Evolutionary conservation across 1,140 invertebrate genomes (phyloP).

Genomic region (Hyphantria cunea): DNA sequence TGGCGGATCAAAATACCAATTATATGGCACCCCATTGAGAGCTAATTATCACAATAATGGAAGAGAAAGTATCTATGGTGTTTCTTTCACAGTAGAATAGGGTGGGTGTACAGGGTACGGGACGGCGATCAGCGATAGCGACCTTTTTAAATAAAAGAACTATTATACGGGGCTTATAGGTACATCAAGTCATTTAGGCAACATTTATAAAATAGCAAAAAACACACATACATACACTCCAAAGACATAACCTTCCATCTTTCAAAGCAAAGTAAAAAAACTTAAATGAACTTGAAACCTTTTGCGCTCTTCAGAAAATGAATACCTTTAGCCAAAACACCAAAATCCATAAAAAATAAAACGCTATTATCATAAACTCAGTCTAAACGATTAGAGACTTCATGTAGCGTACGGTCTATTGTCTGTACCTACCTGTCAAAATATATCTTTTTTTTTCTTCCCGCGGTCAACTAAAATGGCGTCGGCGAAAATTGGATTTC

Average conservation of each 20-base stretch:
- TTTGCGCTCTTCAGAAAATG: background rate
- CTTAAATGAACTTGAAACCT: background rate
- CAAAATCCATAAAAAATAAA: background rate
- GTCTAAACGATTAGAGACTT: slow-evolving; percentile 22
- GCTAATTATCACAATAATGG: slow-evolving; percentile 3
- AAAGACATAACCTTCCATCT: too few relatives aligned
- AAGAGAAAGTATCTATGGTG: slow-evolving; percentile 7
- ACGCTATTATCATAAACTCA: slow-evolving; percentile 8
- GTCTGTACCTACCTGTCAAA: slow-evolving; percentile 43
- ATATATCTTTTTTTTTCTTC: slow-evolving; percentile 38
- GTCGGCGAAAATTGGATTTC: slow-evolving; percentile 17
- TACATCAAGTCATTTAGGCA: too few relatives aligned
- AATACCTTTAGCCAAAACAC: background rate
- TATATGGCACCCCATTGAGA: background rate
- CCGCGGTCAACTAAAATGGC: slow-evolving; percentile 15
- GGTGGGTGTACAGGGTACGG: background rate
- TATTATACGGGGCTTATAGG: background rate
- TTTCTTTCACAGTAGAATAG: background rate
- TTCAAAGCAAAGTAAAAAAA: background rate
- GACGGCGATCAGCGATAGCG: slow-evolving; percentile 6
- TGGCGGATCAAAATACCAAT: slow-evolving; percentile 1
- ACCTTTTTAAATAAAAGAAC: background rate
- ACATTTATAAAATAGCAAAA: too few relatives aligned
- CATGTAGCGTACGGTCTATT: slow-evolving; percentile 27
- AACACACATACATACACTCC: too few relatives aligned